A percentile compares a stretch with the other conserved stretches of the same genome.
Evolutionary conservation across 2,888 invertebrate genomes (phyloP).

Genomic region (Selenia dentaria): DNA sequence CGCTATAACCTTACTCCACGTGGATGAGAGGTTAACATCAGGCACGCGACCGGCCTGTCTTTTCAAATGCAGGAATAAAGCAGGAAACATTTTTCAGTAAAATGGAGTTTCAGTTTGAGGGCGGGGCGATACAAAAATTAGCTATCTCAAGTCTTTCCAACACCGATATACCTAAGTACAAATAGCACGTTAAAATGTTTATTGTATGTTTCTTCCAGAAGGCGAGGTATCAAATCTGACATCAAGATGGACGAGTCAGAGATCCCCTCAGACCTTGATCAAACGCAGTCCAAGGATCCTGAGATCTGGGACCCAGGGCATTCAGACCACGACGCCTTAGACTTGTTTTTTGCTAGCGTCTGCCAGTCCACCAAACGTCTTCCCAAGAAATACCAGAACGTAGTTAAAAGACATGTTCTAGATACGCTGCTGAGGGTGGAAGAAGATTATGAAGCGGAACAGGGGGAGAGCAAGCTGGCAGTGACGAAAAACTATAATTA

Average conservation of each 20-base stretch:
- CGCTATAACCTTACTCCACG: too few relatives aligned
- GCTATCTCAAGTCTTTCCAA: too few relatives aligned
- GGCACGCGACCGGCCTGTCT: too few relatives aligned
- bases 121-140: too few relatives aligned
- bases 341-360: conserved; percentile 76
- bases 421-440: conserved; percentile 66
- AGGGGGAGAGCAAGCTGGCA: conserved; percentile 13
- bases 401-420: conserved; percentile 63
- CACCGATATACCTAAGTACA: too few relatives aligned
- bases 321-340: conserved; percentile 58
- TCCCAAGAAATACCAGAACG: conserved; percentile 55
- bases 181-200: too few relatives aligned
- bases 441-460: conserved; percentile 58
- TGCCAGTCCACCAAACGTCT: conserved; percentile 70
- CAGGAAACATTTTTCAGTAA: too few relatives aligned
- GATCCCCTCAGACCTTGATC: conserved; percentile 54
- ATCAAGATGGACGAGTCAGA: conserved; percentile 59
- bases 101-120: too few relatives aligned
- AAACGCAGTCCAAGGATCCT: conserved; percentile 21
- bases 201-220: conserved; percentile 45
- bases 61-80: too few relatives aligned
- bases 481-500: conserved; percentile 1
- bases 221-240: conserved; percentile 43
- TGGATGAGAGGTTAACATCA: too few relatives aligned
- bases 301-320: conserved; percentile 54